Evolutionary conservation across 2,797 vertebrate genomes (phyloP).

Genomic region (Sebastolobus alascanus): DNA sequence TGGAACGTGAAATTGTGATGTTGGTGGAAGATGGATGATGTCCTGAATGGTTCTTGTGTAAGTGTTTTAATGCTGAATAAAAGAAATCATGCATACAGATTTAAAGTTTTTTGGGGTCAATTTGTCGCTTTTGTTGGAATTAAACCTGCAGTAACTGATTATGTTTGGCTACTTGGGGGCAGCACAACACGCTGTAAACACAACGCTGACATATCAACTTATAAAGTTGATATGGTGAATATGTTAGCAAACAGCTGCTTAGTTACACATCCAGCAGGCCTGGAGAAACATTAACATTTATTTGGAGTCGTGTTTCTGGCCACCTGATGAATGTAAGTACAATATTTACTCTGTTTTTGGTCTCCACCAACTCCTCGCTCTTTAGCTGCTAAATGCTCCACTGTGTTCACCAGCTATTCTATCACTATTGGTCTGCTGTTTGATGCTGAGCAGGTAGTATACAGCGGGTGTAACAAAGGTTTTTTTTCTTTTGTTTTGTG

Average conservation of each 20-base stretch:
- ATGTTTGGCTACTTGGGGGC: neutral
- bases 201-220: no score
- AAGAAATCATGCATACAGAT: constrained; percentile 50
- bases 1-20: constrained; percentile 25
- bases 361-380: no score
- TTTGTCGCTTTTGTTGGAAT: constrained; percentile 10
- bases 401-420: neutral
- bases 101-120: fast-evolving
- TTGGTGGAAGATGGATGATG: constrained; percentile 26
- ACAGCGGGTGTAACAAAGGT: no score
- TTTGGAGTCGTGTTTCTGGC: no score
- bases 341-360: no score
- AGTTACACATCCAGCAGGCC: neutral
- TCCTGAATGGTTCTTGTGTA: constrained; percentile 38
- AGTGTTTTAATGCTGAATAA: constrained; percentile 69
- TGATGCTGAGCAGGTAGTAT: neutral
- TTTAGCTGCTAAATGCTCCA: neutral
- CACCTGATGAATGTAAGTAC: neutral
- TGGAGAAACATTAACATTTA: neutral
- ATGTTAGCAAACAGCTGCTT: neutral
- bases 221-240: neutral
- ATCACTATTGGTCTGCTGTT: neutral
- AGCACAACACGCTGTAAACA: constrained; percentile 5
- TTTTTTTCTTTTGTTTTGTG: no score
- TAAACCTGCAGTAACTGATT: neutral